phyloP scores from a whole-genome alignment of 2,888 invertebrate genomes.

The Thereva nobilitata region DNA sequence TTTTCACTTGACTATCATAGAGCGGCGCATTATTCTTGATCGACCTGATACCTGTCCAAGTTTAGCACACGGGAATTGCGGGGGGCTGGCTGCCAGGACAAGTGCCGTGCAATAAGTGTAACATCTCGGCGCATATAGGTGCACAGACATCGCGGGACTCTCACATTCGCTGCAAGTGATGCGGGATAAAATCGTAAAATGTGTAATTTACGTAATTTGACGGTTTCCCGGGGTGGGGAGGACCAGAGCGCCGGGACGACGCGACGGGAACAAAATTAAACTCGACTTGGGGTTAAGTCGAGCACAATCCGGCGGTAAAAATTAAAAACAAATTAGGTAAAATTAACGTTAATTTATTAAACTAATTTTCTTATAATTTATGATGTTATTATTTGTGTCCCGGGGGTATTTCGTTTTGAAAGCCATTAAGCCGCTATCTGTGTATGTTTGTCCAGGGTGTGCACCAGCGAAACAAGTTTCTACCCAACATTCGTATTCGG shows the following conservation, averaged over 20 bases:
- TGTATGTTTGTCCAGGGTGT: neutral
- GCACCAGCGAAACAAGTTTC: neutral
- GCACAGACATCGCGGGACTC: neutral
- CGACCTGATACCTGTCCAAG: neutral
- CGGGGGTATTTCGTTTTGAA: neutral
- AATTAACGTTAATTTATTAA: slow-evolving; percentile 42
- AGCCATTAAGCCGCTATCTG: neutral
- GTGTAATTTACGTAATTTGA: slow-evolving; percentile 41
- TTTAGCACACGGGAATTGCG: slow-evolving; percentile 2
- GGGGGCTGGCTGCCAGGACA: slow-evolving; percentile 9
- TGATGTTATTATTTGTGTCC: slow-evolving; percentile 11
- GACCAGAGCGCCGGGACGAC: neutral
- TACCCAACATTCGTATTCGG: too few species aligned
- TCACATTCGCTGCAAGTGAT: slow-evolving; percentile 1
- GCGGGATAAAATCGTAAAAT: slow-evolving; percentile 34
- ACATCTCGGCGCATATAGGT: neutral
- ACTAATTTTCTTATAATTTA: slow-evolving; percentile 40
- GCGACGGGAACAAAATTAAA: neutral
- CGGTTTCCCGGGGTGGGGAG: slow-evolving; percentile 8
- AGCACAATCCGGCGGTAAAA: slow-evolving; percentile 16
- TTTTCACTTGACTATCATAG: slow-evolving; percentile 24
- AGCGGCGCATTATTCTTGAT: slow-evolving; percentile 10
- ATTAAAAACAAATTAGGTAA: slow-evolving; percentile 43
- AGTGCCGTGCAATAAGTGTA: slow-evolving; percentile 17
- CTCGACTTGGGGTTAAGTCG: slow-evolving; percentile 20